Percentiles rank a stretch among this genome's conserved stretches.
Conservation (phyloP, 1,140 invertebrate species). For the Drosophila ficusphila region DNA sequence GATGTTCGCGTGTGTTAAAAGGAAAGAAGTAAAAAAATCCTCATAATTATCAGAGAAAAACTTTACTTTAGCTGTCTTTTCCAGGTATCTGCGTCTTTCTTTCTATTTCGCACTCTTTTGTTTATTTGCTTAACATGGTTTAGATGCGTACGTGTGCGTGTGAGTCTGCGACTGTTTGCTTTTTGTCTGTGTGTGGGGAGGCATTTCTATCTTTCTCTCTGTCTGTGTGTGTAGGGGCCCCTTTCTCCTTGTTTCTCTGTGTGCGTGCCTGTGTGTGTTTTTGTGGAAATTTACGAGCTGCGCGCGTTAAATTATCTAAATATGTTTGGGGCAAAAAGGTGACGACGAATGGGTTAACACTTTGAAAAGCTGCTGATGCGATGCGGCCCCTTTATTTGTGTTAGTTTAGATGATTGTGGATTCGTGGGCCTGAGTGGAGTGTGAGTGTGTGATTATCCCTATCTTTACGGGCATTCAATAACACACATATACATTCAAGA, state of each 20-base stretch:
- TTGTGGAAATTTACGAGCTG: constrained; percentile 75
- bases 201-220: constrained; percentile 33
- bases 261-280: constrained; percentile 45
- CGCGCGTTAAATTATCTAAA: constrained; percentile 81
- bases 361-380: constrained; percentile 39
- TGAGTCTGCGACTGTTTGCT: constrained; percentile 21
- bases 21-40: background rate
- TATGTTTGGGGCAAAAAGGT: constrained; percentile 78
- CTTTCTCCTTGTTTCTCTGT: constrained; percentile 6
- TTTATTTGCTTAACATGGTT: constrained; percentile 80
- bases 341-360: constrained; percentile 80
- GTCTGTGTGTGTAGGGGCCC: background rate
- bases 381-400: constrained; percentile 5
- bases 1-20: constrained; percentile 48
- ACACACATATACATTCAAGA: background rate
- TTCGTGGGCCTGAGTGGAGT: background rate
- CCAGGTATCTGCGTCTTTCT: constrained; percentile 11
- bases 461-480: background rate
- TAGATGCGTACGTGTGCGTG: constrained; percentile 48
- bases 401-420: background rate
- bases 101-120: constrained; percentile 33
- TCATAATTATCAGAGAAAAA: constrained; percentile 76
- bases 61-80: constrained; percentile 77
- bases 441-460: background rate
- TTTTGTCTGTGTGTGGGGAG: constrained; percentile 23